Conservation (phyloP, 2,888 invertebrate species). For the Zhengitettix transpicula region DNA sequence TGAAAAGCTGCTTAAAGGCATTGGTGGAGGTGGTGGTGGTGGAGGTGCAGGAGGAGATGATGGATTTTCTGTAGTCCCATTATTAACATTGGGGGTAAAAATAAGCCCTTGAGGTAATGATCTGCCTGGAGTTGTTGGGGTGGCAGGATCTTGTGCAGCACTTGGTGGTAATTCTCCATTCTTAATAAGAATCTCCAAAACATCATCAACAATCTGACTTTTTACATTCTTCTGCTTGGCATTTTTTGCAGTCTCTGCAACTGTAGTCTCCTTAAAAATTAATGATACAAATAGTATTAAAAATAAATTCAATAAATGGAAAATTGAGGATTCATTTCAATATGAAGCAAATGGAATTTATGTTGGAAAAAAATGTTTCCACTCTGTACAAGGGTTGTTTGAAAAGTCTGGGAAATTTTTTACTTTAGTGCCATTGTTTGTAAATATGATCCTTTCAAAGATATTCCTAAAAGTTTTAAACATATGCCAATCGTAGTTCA, state of each 20-base stretch:
- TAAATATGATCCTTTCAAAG: too few relatives aligned
- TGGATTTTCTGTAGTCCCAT: slow-evolving; percentile 18
- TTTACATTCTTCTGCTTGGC: slow-evolving; percentile 26
- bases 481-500: too few relatives aligned
- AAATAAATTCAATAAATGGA: too few relatives aligned
- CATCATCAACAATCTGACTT: slow-evolving; percentile 78
- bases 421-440: too few relatives aligned
- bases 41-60: slow-evolving; percentile 16
- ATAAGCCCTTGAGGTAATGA: slow-evolving; percentile 25
- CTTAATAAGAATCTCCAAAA: slow-evolving; percentile 81
- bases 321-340: too few relatives aligned
- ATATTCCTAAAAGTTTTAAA: too few relatives aligned
- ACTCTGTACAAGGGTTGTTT: too few relatives aligned
- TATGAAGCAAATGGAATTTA: too few relatives aligned
- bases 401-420: too few relatives aligned
- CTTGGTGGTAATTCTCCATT: slow-evolving; percentile 84
- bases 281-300: too few relatives aligned
- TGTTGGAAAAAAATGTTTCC: too few relatives aligned
- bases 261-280: too few relatives aligned
- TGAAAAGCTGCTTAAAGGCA: slow-evolving; percentile 20
- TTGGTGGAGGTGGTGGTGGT: slow-evolving; percentile 26
- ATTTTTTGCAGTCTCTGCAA: neutral
- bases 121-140: slow-evolving; percentile 34
- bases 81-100: slow-evolving; percentile 18
- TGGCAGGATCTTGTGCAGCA: slow-evolving; percentile 56